Percentiles rank a stretch among this genome's conserved stretches.
phyloP scores from a whole-genome alignment of 2,113 vertebrate species.

The Clarias gariepinus region DNA sequence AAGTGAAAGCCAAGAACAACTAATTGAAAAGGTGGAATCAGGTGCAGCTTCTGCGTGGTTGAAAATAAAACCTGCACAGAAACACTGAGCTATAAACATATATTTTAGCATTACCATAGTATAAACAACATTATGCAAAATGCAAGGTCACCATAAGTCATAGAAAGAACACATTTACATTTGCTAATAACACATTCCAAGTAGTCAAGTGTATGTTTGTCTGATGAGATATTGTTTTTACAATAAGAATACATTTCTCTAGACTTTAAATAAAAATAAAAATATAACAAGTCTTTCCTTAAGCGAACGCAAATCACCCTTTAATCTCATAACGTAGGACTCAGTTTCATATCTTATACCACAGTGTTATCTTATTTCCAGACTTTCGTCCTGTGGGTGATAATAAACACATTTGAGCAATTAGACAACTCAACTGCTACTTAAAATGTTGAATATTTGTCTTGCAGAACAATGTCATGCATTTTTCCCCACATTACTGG shows the following conservation, averaged over 20 bases:
- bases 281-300: not conserved
- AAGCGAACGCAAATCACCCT: not conserved
- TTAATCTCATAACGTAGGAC: not conserved
- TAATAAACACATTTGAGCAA: not conserved
- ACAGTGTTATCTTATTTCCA: not conserved
- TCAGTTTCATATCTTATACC: not conserved
- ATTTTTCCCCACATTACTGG: not conserved
- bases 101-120: not conserved
- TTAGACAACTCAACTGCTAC: not conserved
- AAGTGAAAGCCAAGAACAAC: no score
- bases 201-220: not conserved
- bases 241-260: not conserved
- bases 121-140: not conserved
- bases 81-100: not conserved
- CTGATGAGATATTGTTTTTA: not conserved
- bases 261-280: not conserved
- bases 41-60: no score
- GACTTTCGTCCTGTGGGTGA: not conserved
- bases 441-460: not conserved
- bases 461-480: not conserved
- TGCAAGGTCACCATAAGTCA: not conserved
- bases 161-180: not conserved
- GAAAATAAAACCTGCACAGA: no score
- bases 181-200: not conserved
- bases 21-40: no score